A percentile compares a stretch with the other conserved stretches of the same genome.
These are phyloP conservation scores for Anoplopoma fimbria DNA, from an alignment of 2,113 vertebrate species.

Conservation along the genomic window DNA sequence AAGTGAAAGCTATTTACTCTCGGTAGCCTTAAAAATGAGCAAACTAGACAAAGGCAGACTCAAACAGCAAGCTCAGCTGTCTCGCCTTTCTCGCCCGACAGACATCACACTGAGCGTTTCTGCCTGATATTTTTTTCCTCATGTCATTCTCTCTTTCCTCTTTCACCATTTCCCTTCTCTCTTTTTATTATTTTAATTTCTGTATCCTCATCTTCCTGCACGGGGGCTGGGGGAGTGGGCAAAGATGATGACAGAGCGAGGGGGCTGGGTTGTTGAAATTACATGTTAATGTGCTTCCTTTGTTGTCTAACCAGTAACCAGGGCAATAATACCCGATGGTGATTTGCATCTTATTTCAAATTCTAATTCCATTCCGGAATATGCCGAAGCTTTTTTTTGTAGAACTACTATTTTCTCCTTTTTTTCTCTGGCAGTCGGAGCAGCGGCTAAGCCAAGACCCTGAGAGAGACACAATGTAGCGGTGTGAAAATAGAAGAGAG, in stretches of 20 bases:
- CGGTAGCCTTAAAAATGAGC: slow-evolving; percentile 29
- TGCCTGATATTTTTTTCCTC: slow-evolving; percentile 18
- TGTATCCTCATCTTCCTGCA: slow-evolving; percentile 28
- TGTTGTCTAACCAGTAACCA: slow-evolving; percentile 86
- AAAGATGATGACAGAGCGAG: slow-evolving; percentile 41
- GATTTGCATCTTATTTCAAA: slow-evolving; percentile 87
- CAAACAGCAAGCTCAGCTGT: slow-evolving; percentile 62
- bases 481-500: slow-evolving; percentile 71
- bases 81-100: slow-evolving; percentile 30
- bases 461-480: slow-evolving; percentile 77
- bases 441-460: slow-evolving; percentile 73
- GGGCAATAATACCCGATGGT: slow-evolving; percentile 83
- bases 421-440: slow-evolving; percentile 64
- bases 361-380: slow-evolving; percentile 81
- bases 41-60: slow-evolving; percentile 55
- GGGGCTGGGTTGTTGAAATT: slow-evolving; percentile 78
- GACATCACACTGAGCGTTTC: slow-evolving; percentile 50
- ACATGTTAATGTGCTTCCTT: slow-evolving; percentile 85
- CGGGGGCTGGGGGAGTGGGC: slow-evolving; percentile 2
- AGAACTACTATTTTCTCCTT: slow-evolving; percentile 64
- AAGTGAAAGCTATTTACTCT: slow-evolving; percentile 50
- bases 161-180: slow-evolving; percentile 14
- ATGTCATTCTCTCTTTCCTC: slow-evolving; percentile 21
- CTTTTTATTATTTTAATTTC: slow-evolving; percentile 31
- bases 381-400: slow-evolving; percentile 74